These are phyloP conservation scores for Benitochromis conjunctus DNA, from an alignment of 2,113 vertebrate genomes.

Conservation along the genomic window DNA sequence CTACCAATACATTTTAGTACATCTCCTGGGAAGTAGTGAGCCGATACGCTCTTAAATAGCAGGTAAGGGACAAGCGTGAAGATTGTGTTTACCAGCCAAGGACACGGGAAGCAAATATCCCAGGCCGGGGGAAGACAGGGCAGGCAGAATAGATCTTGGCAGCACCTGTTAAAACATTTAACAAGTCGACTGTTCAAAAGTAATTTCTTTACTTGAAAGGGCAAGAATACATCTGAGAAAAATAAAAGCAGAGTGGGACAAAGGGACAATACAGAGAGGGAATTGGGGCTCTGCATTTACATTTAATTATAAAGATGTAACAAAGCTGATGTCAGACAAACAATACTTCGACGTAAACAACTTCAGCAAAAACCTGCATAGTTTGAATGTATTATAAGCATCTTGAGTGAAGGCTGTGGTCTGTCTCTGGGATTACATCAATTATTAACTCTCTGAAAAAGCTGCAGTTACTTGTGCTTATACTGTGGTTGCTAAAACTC, in stretches of 20 bases:
- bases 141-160: constrained; percentile 21
- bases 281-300: background rate
- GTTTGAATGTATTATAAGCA: background rate
- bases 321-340: background rate
- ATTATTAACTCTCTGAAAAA: background rate
- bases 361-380: background rate
- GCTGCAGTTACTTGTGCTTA: background rate
- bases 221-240: constrained; percentile 4
- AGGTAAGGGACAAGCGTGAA: constrained; percentile 55
- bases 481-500: too few relatives aligned
- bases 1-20: constrained; percentile 43
- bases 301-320: background rate
- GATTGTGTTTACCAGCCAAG: constrained; percentile 64
- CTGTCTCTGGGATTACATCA: background rate
- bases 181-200: constrained; percentile 26
- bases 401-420: background rate
- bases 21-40: constrained; percentile 30
- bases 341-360: background rate
- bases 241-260: background rate
- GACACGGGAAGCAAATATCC: constrained; percentile 41
- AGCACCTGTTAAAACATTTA: constrained; percentile 53
- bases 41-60: constrained; percentile 36
- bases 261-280: background rate
- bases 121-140: background rate
- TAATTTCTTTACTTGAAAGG: constrained; percentile 23